Evolutionary conservation across 2,797 vertebrate genomes (phyloP).

Genomic region (Menidia menidia): DNA sequence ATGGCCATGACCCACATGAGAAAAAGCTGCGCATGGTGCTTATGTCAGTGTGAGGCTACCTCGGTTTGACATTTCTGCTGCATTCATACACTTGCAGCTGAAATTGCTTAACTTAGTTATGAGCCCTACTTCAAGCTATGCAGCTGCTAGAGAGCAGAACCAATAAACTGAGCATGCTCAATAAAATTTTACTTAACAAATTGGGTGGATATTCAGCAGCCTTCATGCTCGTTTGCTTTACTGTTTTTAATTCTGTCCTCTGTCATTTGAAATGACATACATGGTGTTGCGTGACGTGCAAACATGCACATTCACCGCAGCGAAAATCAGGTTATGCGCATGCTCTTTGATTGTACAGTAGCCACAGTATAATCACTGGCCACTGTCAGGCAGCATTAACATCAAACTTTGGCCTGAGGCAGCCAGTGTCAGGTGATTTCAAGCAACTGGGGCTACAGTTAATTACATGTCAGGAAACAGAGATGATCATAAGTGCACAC

Average conservation of each 20-base stretch:
- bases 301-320: constrained; percentile 3
- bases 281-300: not conserved
- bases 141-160: constrained; percentile 7
- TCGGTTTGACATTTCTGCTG: constrained; percentile 18
- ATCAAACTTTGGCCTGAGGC: constrained; percentile 59
- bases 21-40: constrained; percentile 47
- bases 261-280: not conserved
- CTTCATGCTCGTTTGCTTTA: not conserved
- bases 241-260: constrained; percentile 3
- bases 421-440: constrained; percentile 56
- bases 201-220: constrained; percentile 4
- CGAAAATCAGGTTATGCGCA: constrained; percentile 29
- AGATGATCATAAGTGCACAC: constrained; percentile 35
- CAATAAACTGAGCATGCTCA: constrained; percentile 27
- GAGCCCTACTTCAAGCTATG: constrained; percentile 20
- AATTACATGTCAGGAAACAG: constrained; percentile 62
- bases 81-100: constrained; percentile 2
- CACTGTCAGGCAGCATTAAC: constrained; percentile 52
- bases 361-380: constrained; percentile 58
- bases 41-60: constrained; percentile 22
- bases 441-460: constrained; percentile 59
- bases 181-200: constrained; percentile 41
- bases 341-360: constrained; percentile 58
- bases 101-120: constrained; percentile 31
- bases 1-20: constrained; percentile 52